Base-by-base conservation (phyloP, 2,888 invertebrate genomes). In the Cosmopolites sordidus region DNA sequence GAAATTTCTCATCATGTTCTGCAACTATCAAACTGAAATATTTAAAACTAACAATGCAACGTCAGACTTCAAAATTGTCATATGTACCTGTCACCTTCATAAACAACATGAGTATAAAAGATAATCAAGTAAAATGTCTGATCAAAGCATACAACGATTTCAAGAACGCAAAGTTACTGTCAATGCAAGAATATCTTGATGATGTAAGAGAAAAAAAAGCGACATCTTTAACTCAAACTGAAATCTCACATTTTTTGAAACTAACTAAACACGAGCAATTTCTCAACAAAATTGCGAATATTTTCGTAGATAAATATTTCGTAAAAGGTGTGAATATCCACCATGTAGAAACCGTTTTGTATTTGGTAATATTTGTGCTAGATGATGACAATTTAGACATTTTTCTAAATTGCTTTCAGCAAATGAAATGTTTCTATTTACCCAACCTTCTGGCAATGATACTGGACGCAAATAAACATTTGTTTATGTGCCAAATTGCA, bases 401-500 rank as follows among this genome's bases (percentile, higher is more conserved):
- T 5, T 56, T 68, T 9, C 18, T 62, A 37, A 50, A 62, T 12
- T 56, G 62, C 16, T 64, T 67, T 16, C 43, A 58, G 27, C 53
- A 56, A 48, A 43, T 61, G 38, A 55, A 63, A 55, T 54, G 62
- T 52, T 54, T 52, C 44, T 60, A 61, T 51, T 40, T 59, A 16
- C 56, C 29, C 16, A 61, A 65, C 16, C 54, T 80, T 33, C 69
- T 78, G 14, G 70, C 70, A 42, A 78, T 75, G 64, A 69, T 81
- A 43, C 70, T 72, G 27, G 73, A 74, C 48, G 75, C 78, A 60
- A 75, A 78, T 62, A 73, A 75, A 45, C 66, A 79, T 42, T 66
- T 74, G 30, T 71, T 69, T 33, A 72, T 79, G 56, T 73, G 78
- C 11, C 73, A 77, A 68, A 68, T 75, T 53, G 79, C 77, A 22